Conservation (phyloP, 2,888 invertebrate species). For the Ecliptopera silaceata region DNA sequence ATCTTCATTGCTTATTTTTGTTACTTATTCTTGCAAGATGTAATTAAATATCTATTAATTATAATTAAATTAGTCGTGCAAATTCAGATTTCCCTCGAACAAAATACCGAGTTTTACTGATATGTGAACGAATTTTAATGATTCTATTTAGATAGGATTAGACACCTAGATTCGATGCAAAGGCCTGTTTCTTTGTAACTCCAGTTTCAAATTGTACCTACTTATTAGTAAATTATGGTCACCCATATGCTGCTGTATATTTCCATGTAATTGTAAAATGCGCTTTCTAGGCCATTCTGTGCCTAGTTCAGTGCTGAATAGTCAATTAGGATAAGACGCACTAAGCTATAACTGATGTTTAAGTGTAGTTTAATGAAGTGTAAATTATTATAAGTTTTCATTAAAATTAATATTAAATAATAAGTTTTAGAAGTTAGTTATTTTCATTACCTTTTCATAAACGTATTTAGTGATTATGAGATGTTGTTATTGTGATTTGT, state of each 20-base stretch:
- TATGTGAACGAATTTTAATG: too few species aligned
- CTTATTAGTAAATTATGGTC: conserved; percentile 26
- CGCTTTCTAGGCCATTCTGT: conserved; percentile 21
- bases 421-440: too few species aligned
- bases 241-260: conserved; percentile 24
- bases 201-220: not conserved
- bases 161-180: too few species aligned
- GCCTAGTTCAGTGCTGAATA: conserved; percentile 17
- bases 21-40: too few species aligned
- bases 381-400: not conserved
- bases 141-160: too few species aligned
- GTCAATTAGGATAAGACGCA: not conserved
- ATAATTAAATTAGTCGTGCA: too few species aligned
- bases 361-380: not conserved
- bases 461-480: too few species aligned
- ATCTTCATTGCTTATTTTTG: not conserved
- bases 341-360: not conserved
- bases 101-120: too few species aligned
- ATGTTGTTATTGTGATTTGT: not conserved
- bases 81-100: too few species aligned
- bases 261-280: conserved; percentile 42
- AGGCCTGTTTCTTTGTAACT: not conserved
- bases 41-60: too few species aligned
- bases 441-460: too few species aligned
- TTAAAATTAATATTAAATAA: too few species aligned